phyloP scores from a whole-genome alignment of 1,140 invertebrate species.

The Venturia canescens region DNA sequence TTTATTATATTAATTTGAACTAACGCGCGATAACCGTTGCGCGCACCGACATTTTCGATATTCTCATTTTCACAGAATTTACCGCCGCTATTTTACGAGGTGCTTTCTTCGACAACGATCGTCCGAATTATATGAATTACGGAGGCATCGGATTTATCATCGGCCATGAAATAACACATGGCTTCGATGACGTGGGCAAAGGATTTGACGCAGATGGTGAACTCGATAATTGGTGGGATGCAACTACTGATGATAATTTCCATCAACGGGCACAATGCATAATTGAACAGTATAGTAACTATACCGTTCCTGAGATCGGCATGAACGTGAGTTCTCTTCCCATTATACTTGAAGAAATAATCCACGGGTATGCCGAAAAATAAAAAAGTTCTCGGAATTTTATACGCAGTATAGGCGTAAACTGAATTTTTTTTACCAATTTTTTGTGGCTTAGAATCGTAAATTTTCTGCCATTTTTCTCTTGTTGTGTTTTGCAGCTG shows the following conservation, averaged over 20 bases:
- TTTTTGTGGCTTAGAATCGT: no score
- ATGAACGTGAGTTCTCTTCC: constrained; percentile 83
- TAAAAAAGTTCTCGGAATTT: no score
- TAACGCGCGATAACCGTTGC: no score
- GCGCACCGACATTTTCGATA: no score
- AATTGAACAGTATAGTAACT: constrained; percentile 92
- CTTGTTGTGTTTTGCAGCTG: constrained; percentile 76
- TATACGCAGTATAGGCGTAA: no score
- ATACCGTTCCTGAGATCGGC: constrained; percentile 82
- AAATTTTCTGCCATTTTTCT: no score
- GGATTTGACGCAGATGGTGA: constrained; percentile 95
- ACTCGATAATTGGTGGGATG: constrained; percentile 90
- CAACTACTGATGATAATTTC: constrained; percentile 86
- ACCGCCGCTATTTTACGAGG: constrained; percentile 95
- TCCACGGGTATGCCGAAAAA: background rate
- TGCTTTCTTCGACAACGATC: constrained; percentile 88
- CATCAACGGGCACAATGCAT: constrained; percentile 88
- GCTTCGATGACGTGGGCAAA: constrained; percentile 93
- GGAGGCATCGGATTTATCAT: constrained; percentile 95
- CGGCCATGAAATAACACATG: constrained; percentile 96
- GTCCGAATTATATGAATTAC: constrained; percentile 94
- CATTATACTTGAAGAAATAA: no score
- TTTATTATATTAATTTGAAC: no score
- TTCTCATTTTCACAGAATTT: constrained; percentile 68
- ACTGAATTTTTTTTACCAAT: no score